Evolutionary conservation across 2,888 invertebrate species (phyloP), one percentile per base, ranked within the genome.

Genomic region (Gortyna flavago): DNA sequence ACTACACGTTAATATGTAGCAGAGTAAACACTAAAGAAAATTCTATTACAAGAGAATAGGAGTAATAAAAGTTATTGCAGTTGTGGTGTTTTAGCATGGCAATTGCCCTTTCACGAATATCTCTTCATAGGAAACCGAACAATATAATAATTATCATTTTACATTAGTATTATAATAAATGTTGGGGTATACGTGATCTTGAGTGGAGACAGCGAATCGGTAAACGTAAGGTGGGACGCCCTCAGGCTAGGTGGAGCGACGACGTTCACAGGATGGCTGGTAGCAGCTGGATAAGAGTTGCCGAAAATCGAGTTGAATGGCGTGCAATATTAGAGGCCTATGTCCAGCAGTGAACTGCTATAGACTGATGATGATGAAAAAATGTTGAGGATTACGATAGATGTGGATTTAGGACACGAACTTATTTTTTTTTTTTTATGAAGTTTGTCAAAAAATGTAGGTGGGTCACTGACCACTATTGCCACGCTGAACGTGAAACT

Each of bases 1-100:
- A 85, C 80, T 81, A 79, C 83, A 79, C 69, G 38, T 61, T 65
- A 66, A 38, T 75, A 79, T 81, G 74, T 77, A 80, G 71, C 21
- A 59, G 6, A 21, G 6, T 64, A 18, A 29, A 41, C 44, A 16
- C 4, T 18, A 66, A 5, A 41, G 1, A 21, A 51, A 18, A 44
- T 9, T 29, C 0, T 18, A 35, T 18, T n/a, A 18, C 9, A 62
- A 11, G 1, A 32, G 16, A 25, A 7, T 29, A n/a, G 4, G 1
- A 35, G 4, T 9, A 2, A 54, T 54, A 41, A 32, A 59, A 29
- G 0, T 59, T 9, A 25, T 35, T 44, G 32, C 21, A 21, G 32
- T 21, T 1, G 9, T 32, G 32, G 32, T 21, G 2, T 61, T 32
- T 9, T 21, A 21, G 61, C 8, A 32, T 61, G 9, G 9, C 8